Evolutionary conservation across 2,888 invertebrate species (phyloP), one percentile per base, ranked within the genome.

Genomic region (Cryptosula pallasiana): DNA sequence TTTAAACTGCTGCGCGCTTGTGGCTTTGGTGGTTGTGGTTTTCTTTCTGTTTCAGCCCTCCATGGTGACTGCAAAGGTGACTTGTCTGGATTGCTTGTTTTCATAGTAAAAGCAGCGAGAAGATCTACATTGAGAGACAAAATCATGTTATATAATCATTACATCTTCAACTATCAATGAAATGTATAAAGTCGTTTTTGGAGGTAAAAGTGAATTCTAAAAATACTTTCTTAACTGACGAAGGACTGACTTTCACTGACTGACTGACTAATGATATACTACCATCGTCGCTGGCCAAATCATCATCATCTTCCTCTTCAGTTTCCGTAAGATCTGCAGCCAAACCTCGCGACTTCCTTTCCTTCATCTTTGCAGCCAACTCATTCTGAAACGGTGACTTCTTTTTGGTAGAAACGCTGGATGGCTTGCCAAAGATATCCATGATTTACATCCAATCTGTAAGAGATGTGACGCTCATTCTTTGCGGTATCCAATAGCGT

Each of bases 291-390:
- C 77, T 73, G 55, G 54, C 76, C 13, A 76, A 73, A 5, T 74
- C 75, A 71, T 79, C 80, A 58, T 78, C 78, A 73, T 76, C 77
- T 13, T 57, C 57, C 29, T 63, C 63, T 29, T 63, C 63, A 20
- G 72, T 73, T 5, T 34, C 34, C n/a, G 78, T 80, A 25, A 80
- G 29, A 35, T 79, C 80, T 27, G 77, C 74, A 23, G 78, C 73
- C 16, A 79, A 72, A 13, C 80, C 80, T 27, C 74, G 72, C 23
- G 74, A 75, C 57, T 76, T 75, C 36, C 80, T 75, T 32, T 80
- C 76, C 32, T 73, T 74, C 72, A 81, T 75, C 72, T 77, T 80
- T 25, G 75, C 75, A 70, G 77, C 73, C 16, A 81, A 75, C 71
- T 81, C 81, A 35, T 69, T 74, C 71, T 80, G 79, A 71, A 79